Evolutionary conservation across 2,113 vertebrate genomes (phyloP).

Genomic region (Guaruba guarouba): DNA sequence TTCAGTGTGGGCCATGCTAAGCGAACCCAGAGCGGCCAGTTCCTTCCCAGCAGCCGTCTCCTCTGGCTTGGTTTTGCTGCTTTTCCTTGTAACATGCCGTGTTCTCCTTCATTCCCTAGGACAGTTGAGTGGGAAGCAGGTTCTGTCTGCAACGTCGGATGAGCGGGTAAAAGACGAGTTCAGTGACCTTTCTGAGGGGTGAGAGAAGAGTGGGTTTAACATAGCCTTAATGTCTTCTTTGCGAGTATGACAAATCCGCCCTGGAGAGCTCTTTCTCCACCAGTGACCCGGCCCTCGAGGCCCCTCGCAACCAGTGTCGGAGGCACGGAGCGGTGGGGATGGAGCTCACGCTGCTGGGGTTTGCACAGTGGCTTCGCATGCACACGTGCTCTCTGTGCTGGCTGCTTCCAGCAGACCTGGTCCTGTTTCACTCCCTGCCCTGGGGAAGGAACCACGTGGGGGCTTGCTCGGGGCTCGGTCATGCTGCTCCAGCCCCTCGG

Average conservation of each 20-base stretch:
- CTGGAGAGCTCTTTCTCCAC: not conserved
- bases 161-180: constrained; percentile 83
- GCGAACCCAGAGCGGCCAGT: accelerated
- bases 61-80: not conserved
- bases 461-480: too few relatives aligned
- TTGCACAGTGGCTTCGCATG: too few relatives aligned
- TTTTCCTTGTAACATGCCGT: constrained; percentile 27
- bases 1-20: accelerated
- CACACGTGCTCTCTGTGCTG: not conserved
- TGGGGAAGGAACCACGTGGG: accelerated
- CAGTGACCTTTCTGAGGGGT: constrained; percentile 93
- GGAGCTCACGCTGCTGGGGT: not conserved
- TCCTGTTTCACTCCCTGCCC: not conserved
- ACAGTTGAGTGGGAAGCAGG: constrained; percentile 72
- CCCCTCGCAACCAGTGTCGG: accelerated
- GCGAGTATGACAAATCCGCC: not conserved
- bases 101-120: constrained; percentile 71
- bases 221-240: constrained; percentile 70
- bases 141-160: constrained; percentile 71
- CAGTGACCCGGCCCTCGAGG: not conserved
- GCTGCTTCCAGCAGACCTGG: not conserved
- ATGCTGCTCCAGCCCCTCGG: accelerated
- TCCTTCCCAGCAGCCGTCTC: not conserved
- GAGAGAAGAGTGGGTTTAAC: constrained; percentile 82
- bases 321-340: not conserved